phyloP scores from a whole-genome alignment of 2,888 invertebrate species.

The Bembecia ichneumoniformis region DNA sequence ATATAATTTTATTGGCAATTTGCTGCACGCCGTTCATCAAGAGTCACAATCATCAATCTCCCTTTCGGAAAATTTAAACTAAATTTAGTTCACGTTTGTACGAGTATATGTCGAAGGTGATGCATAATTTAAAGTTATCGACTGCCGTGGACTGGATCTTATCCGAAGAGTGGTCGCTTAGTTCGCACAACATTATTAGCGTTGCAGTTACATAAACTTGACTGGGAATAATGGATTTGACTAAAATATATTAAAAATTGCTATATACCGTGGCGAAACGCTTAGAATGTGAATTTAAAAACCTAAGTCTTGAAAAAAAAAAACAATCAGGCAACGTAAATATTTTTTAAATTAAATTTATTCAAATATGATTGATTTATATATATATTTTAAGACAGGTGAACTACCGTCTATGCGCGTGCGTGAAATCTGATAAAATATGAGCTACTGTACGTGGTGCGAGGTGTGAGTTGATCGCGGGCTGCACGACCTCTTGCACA shows the following conservation, averaged over 20 bases:
- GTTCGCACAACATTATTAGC: not conserved
- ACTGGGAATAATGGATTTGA: not conserved
- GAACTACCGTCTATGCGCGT: not conserved
- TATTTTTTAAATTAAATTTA: too few species aligned
- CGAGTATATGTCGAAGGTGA: not conserved
- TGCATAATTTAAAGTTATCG: not conserved
- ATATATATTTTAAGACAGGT: too few species aligned
- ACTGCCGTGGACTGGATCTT: not conserved
- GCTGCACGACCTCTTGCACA: constrained; percentile 34
- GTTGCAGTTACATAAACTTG: not conserved
- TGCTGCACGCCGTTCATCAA: not conserved
- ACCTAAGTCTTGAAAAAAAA: too few species aligned
- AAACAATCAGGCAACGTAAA: too few species aligned
- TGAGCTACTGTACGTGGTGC: not conserved
- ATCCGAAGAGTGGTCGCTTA: not conserved
- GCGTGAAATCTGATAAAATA: not conserved
- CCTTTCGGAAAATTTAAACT: not conserved
- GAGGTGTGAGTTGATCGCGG: not conserved
- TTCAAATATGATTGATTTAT: too few species aligned
- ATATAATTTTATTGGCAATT: not conserved
- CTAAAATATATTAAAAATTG: too few species aligned
- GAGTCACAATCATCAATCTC: not conserved
- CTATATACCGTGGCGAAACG: too few species aligned
- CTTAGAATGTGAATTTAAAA: too few species aligned
- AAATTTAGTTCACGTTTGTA: not conserved